Evolutionary conservation across 2,888 invertebrate genomes (phyloP), one percentile per base, ranked within the genome.

Genomic region (Reticulitermes lucifugus): DNA sequence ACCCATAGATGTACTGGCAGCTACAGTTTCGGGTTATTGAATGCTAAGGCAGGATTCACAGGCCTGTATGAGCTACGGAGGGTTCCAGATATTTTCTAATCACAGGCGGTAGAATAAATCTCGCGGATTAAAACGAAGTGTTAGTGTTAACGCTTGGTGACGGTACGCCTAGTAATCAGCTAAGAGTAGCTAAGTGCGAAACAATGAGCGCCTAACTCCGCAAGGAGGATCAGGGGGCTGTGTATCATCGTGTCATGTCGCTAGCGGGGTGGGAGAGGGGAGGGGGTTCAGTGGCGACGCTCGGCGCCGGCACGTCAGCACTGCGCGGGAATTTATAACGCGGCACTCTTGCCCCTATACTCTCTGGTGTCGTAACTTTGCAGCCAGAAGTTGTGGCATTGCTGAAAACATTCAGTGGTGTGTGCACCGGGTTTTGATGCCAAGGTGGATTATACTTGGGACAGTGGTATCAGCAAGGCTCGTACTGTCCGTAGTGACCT

Each of bases 201-300:
- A 80, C 80, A 80, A 80, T 80, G 80, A 80, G 60, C 14, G 35
- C 60, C 25, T 14, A 10, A 25, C 65, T 79, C 55, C 14, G 55
- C 51, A 51, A 51, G 79, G 79, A 80, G 80, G 22, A 80, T 80
- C 55, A 60, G 80, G 60, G 80, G 35, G 80, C 60, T 46, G 60
- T 80, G 80, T 60, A 60, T 80, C 83, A 60, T 75, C 60, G 75
- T 77, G 75, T 55, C 75, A 59, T 75, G 83, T 70, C 65, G 82
- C 60, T 35, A 12, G 80, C 29, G 29, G 70, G 83, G 43, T 2
- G 79, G 51, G 51, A 51, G 79, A 29, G 79, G 46, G n/a, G 25
- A 41, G 79, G 79, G 51, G 51, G 79, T 29, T n/a, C 35, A 29
- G 79, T 55, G 79, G 22, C 51, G 79, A 55, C 51, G 51, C 70